These are phyloP conservation scores for Corella eumyota DNA, from an alignment of 23 tunicate species.

Conservation along the genomic window DNA sequence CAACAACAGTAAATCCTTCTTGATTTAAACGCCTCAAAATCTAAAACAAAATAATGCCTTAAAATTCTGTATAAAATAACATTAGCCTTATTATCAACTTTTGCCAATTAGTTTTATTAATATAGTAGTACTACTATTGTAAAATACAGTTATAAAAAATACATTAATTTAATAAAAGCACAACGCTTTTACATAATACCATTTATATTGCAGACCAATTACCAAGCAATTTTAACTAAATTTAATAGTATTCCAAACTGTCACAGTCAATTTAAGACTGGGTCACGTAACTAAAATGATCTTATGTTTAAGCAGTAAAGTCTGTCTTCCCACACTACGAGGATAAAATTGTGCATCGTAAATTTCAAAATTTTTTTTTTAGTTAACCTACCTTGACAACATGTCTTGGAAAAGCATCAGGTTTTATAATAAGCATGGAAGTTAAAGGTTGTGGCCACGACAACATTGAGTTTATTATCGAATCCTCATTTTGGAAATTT, in stretches of 20 bases:
- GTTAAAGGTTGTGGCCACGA: constrained; percentile 40
- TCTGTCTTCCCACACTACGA: too few species aligned
- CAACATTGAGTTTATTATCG: constrained; percentile 24
- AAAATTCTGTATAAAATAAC: background rate
- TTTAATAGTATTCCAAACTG: too few species aligned
- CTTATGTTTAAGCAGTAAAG: too few species aligned
- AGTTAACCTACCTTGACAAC: constrained; percentile 53
- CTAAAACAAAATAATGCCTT: constrained; percentile 8
- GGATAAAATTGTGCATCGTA: too few species aligned
- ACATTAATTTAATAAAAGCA: too few species aligned
- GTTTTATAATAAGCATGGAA: constrained; percentile 50
- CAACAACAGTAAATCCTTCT: constrained; percentile 61
- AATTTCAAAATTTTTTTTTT: too few species aligned
- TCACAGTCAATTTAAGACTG: too few species aligned
- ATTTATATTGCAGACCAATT: too few species aligned
- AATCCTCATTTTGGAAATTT: constrained; percentile 19
- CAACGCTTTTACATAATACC: too few species aligned
- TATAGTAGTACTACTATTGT: background rate
- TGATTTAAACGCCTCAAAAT: constrained; percentile 49
- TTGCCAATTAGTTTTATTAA: background rate
- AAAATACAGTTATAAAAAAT: too few species aligned
- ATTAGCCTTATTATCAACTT: background rate
- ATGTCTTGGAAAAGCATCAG: constrained; percentile 82
- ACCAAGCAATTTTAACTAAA: too few species aligned
- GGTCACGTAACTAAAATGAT: too few species aligned